These are phyloP conservation scores for Leptatherina wallacei DNA, from an alignment of 2,797 vertebrate species.

Conservation along the genomic window DNA sequence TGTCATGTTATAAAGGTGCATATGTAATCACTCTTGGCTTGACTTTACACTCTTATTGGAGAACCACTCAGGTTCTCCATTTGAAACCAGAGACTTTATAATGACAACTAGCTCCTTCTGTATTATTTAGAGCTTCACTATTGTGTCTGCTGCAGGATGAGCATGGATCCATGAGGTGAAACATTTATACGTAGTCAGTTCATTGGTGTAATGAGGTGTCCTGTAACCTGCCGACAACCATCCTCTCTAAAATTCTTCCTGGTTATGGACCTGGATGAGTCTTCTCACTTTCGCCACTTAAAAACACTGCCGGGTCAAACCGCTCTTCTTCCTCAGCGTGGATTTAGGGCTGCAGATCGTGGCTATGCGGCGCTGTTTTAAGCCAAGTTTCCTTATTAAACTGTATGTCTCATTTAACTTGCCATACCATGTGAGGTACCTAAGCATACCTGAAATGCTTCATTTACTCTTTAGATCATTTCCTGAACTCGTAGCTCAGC, in stretches of 20 bases:
- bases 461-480: slow-evolving; percentile 75
- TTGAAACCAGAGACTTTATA: slow-evolving; percentile 67
- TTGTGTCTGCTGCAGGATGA: slow-evolving; percentile 48
- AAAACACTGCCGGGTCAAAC: slow-evolving; percentile 24
- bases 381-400: slow-evolving; percentile 56
- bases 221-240: slow-evolving; percentile 47
- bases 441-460: slow-evolving; percentile 76
- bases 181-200: slow-evolving; percentile 69
- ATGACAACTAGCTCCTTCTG: slow-evolving; percentile 52
- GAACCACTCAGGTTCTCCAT: slow-evolving; percentile 13
- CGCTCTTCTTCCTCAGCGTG: slow-evolving; percentile 6
- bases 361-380: slow-evolving; percentile 19
- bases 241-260: slow-evolving; percentile 38
- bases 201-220: slow-evolving; percentile 75
- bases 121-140: slow-evolving; percentile 62
- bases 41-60: not conserved
- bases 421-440: slow-evolving; percentile 58
- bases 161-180: slow-evolving; percentile 62
- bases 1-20: not conserved
- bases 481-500: slow-evolving; percentile 52
- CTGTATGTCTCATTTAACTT: slow-evolving; percentile 65
- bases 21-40: not conserved
- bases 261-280: slow-evolving; percentile 23
- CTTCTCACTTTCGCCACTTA: slow-evolving; percentile 43
- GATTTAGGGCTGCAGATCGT: slow-evolving; percentile 21